Percentiles rank a stretch among this genome's conserved stretches.
Evolutionary conservation across 2,888 invertebrate species (phyloP).

Genomic region (Meliscaeva auricollis): DNA sequence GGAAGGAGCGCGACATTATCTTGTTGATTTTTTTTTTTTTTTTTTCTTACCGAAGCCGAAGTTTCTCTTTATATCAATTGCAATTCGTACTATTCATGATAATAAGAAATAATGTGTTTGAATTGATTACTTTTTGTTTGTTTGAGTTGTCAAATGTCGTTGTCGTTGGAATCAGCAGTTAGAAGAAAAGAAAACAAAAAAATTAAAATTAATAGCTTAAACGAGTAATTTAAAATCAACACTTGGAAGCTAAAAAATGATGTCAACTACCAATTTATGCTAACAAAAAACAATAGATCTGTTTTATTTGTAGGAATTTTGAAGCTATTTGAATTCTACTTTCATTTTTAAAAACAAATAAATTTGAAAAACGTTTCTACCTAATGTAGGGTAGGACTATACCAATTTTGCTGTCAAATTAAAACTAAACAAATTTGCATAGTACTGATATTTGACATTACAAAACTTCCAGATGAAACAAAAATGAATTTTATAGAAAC

Average conservation of each 20-base stretch:
- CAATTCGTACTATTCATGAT: constrained; percentile 37
- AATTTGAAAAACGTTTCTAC: no score
- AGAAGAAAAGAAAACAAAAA: neutral
- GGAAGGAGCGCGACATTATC: constrained; percentile 12
- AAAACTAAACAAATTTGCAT: no score
- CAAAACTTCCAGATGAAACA: no score
- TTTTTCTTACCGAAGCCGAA: neutral
- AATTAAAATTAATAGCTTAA: constrained; percentile 16
- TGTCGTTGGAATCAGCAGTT: neutral
- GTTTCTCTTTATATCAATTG: constrained; percentile 49
- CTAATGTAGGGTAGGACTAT: no score
- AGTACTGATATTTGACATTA: no score
- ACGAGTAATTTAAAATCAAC: constrained; percentile 21
- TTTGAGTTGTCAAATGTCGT: neutral
- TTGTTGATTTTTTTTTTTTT: neutral
- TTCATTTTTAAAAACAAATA: no score
- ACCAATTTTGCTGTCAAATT: no score
- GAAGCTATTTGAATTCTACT: neutral
- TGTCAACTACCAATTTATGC: neutral
- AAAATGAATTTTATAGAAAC: no score
- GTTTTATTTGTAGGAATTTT: neutral
- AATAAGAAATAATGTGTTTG: constrained; percentile 23
- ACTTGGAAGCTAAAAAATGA: constrained; percentile 5
- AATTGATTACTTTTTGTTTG: constrained; percentile 9
- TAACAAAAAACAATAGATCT: neutral